phyloP scores from a whole-genome alignment of 2,888 invertebrate species.

The Stenodema calcarata region DNA sequence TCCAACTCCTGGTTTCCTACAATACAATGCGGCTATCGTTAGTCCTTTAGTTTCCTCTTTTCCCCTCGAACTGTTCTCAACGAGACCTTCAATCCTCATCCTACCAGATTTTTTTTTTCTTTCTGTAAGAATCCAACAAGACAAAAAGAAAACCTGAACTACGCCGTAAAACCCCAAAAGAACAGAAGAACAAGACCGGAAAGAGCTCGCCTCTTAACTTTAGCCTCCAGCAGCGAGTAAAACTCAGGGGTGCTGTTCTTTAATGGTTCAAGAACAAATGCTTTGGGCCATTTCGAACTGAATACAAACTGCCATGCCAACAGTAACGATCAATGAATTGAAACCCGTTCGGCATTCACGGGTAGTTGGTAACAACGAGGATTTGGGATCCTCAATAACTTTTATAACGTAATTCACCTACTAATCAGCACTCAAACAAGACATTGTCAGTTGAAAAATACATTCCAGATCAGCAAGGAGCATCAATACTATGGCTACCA shows the following conservation, averaged over 20 bases:
- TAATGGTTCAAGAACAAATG: too few relatives aligned
- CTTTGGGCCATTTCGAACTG: too few relatives aligned
- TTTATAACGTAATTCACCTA: too few relatives aligned
- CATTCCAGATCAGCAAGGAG: too few relatives aligned
- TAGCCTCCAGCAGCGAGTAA: background rate
- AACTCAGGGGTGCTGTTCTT: background rate
- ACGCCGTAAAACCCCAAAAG: background rate
- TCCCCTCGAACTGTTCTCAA: background rate
- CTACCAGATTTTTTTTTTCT: background rate
- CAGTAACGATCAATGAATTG: too few relatives aligned
- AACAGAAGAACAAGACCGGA: background rate
- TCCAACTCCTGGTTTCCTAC: background rate
- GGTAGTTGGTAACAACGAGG: too few relatives aligned
- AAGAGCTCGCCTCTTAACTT: background rate
- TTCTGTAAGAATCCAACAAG: background rate
- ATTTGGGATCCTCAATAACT: too few relatives aligned
- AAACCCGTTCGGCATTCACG: too few relatives aligned
- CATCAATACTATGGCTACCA: too few relatives aligned
- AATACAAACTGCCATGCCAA: too few relatives aligned
- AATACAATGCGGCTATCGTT: conserved; percentile 6
- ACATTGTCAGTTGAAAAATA: too few relatives aligned
- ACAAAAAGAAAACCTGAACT: background rate
- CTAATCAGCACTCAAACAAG: too few relatives aligned
- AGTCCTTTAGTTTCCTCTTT: background rate
- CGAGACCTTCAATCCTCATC: background rate